phyloP scores from a whole-genome alignment of 1,140 invertebrate genomes.

The Leptinotarsa defecta region DNA sequence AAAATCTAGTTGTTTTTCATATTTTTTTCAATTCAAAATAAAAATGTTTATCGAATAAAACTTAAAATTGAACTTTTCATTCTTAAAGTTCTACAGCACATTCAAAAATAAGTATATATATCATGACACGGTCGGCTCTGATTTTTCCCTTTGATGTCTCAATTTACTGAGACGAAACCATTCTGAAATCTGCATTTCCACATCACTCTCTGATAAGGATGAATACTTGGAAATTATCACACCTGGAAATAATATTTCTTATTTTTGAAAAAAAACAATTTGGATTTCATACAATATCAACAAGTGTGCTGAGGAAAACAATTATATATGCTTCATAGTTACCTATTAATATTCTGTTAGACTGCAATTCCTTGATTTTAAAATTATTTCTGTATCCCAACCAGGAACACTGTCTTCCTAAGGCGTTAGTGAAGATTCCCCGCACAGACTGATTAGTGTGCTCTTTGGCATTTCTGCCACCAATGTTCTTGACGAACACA shows the following conservation, averaged over 20 bases:
- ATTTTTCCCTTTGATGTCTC: not conserved
- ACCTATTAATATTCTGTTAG: not conserved
- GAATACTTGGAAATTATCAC: conserved; percentile 3
- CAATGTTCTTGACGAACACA: not conserved
- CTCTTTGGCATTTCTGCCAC: not conserved
- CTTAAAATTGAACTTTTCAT: not conserved
- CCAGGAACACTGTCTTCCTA: not conserved
- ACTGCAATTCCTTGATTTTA: not conserved
- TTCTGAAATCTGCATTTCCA: not conserved
- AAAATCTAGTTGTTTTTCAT: not conserved
- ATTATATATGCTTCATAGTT: not conserved
- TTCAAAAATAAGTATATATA: not conserved
- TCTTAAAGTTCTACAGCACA: not conserved
- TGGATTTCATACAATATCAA: conserved; percentile 6
- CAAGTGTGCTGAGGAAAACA: conserved; percentile 1
- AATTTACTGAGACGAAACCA: not conserved
- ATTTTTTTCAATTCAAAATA: not conserved
- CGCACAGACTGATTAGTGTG: not conserved
- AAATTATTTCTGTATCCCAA: conserved; percentile 6
- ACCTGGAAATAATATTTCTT: conserved; percentile 2
- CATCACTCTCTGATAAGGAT: not conserved
- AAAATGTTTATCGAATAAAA: not conserved
- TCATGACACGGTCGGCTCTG: not conserved
- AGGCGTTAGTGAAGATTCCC: not conserved
- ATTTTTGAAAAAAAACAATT: not conserved